Evolutionary conservation across 2,113 vertebrate genomes (phyloP).

Genomic region (Ammodramus savannarum): DNA sequence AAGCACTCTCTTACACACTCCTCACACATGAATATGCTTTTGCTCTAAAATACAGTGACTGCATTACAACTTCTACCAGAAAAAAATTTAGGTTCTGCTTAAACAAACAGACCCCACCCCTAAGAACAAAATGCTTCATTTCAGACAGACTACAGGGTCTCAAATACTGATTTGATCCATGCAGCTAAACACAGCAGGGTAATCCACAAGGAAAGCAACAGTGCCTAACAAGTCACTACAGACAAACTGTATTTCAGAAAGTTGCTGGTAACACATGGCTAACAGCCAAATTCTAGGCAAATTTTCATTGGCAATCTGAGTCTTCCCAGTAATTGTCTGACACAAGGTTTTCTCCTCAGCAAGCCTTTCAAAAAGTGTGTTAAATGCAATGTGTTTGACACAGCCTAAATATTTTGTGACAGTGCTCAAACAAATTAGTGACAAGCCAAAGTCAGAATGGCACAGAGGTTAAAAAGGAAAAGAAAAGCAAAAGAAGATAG

Average conservation of each 20-base stretch:
- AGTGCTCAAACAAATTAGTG: neutral
- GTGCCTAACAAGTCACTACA: neutral
- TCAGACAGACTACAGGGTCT: neutral
- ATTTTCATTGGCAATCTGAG: neutral
- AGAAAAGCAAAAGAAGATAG: fast-evolving
- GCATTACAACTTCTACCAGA: neutral
- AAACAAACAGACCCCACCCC: neutral
- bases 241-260: neutral
- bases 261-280: neutral
- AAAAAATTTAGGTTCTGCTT: neutral
- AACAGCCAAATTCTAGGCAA: neutral
- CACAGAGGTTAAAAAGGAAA: neutral
- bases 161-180: neutral
- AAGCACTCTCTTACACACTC: neutral
- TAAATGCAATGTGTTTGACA: neutral
- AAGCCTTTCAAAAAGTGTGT: neutral
- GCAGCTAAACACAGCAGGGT: neutral
- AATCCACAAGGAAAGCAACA: neutral
- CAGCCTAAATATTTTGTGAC: neutral
- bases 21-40: neutral
- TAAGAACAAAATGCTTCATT: neutral
- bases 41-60: neutral
- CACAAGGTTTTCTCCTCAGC: neutral
- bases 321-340: neutral
- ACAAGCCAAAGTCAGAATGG: neutral